Conservation (phyloP, 2,797 vertebrate genomes). For the Sarcoramphus papa region DNA sequence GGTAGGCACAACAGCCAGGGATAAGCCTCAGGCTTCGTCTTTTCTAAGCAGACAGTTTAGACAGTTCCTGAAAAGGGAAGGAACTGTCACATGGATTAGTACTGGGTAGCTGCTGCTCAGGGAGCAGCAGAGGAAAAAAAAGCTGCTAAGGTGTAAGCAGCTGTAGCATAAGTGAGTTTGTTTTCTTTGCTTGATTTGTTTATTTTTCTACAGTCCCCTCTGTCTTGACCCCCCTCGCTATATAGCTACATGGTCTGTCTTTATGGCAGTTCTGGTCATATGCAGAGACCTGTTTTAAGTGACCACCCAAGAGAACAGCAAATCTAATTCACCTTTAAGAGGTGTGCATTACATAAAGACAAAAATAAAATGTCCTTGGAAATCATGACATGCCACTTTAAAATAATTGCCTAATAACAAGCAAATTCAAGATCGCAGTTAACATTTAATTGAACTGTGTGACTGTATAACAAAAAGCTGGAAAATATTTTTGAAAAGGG, state of each 20-base stretch:
- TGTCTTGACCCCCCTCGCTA: neutral
- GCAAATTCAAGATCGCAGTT: neutral
- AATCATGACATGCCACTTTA: neutral
- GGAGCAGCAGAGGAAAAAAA: neutral
- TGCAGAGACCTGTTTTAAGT: neutral
- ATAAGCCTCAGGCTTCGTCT: neutral
- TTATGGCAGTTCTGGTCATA: neutral
- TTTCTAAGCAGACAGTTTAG: neutral
- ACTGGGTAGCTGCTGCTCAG: neutral
- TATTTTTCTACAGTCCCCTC: neutral
- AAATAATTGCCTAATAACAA: neutral
- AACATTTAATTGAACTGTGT: neutral
- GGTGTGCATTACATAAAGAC: neutral
- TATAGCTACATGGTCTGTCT: neutral
- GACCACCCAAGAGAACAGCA: neutral
- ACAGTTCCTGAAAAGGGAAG: neutral
- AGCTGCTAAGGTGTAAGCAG: neutral
- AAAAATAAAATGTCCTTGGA: neutral
- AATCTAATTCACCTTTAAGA: neutral
- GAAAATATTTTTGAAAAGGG: neutral
- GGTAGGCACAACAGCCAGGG: neutral
- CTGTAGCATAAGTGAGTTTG: neutral
- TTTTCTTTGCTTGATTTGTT: slow-evolving; percentile 44
- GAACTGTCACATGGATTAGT: neutral
- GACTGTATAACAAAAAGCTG: neutral